Conservation (phyloP, 2,797 vertebrate genomes). For the Microctenopoma lineatum region DNA sequence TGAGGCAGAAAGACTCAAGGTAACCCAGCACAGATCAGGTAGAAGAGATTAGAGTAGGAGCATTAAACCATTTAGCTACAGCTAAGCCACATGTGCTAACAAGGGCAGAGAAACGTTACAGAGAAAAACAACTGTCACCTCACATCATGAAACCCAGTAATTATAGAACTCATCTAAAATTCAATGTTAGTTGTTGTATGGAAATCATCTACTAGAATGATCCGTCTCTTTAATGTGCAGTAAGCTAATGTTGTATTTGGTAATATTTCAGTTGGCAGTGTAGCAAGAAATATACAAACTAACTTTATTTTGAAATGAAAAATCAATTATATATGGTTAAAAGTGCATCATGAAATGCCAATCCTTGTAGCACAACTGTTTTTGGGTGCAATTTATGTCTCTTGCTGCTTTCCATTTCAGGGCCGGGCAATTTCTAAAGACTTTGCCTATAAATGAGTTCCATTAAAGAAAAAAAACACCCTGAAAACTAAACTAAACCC, state of each 20-base stretch:
- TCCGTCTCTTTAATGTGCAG: too few relatives aligned
- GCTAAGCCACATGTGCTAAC: conserved; percentile 64
- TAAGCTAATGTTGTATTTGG: not conserved
- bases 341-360: not conserved
- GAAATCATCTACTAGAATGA: too few relatives aligned
- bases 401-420: not conserved
- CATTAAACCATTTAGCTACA: conserved; percentile 63
- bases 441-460: not conserved
- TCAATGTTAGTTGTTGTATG: not conserved
- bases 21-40: conserved; percentile 44
- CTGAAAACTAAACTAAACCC: conserved; percentile 8
- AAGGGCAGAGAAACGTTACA: conserved; percentile 6
- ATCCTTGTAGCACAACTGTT: not conserved
- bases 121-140: conserved; percentile 14
- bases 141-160: not conserved
- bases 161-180: not conserved
- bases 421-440: not conserved
- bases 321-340: not conserved
- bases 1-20: conserved; percentile 16
- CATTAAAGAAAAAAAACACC: not conserved
- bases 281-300: not conserved
- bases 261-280: not conserved
- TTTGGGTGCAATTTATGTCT: not conserved
- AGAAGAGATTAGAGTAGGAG: conserved; percentile 40
- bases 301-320: not conserved